phyloP scores from a whole-genome alignment of 2,888 invertebrate genomes.

The Beris morrisii region DNA sequence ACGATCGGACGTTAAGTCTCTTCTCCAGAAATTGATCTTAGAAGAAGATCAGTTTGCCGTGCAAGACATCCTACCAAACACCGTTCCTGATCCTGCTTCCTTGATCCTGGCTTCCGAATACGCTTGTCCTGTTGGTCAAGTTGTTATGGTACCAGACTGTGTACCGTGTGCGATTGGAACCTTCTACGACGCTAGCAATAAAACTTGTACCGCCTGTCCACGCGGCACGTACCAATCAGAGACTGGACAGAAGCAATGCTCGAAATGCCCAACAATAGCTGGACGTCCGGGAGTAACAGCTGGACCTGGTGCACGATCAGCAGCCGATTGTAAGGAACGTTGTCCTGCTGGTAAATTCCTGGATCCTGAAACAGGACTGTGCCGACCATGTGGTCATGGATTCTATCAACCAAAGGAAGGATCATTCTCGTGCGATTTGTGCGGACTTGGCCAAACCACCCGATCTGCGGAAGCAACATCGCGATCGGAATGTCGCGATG shows the following conservation, averaged over 20 bases:
- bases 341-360: slow-evolving; percentile 94
- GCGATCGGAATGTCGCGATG: slow-evolving; percentile 84
- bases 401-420: slow-evolving; percentile 91
- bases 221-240: slow-evolving; percentile 93
- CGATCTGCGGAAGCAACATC: slow-evolving; percentile 87
- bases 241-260: slow-evolving; percentile 86
- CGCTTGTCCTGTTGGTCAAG: slow-evolving; percentile 90
- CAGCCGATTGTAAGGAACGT: slow-evolving; percentile 88
- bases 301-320: slow-evolving; percentile 82
- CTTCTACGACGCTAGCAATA: slow-evolving; percentile 74
- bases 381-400: slow-evolving; percentile 90
- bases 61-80: slow-evolving; percentile 89
- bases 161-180: slow-evolving; percentile 93
- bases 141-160: slow-evolving; percentile 90
- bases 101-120: slow-evolving; percentile 85
- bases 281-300: slow-evolving; percentile 89
- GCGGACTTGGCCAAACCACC: slow-evolving; percentile 90
- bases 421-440: slow-evolving; percentile 84
- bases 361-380: slow-evolving; percentile 84
- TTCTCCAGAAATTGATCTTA: slow-evolving; percentile 86
- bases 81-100: slow-evolving; percentile 90
- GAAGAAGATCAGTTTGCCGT: slow-evolving; percentile 95
- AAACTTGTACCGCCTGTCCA: slow-evolving; percentile 81
- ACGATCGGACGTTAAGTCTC: slow-evolving; percentile 76
- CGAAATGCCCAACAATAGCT: slow-evolving; percentile 84